Percentiles rank a stretch among this genome's conserved stretches.
Conservation (phyloP, 2,113 vertebrate species). For the Hippocampus comes region DNA sequence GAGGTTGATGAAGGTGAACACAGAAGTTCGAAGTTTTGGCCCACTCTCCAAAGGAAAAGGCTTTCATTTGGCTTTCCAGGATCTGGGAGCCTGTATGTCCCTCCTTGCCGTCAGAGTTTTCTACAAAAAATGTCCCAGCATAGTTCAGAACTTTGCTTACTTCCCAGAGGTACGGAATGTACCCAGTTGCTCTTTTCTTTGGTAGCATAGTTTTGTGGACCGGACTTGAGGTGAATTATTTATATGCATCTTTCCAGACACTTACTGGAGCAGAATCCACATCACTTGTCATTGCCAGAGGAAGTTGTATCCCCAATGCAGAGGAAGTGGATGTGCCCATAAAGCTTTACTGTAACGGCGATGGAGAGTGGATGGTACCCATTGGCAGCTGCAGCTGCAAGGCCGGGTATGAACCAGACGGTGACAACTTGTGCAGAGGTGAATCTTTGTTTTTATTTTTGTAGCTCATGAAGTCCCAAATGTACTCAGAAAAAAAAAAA, state of each 20-base stretch:
- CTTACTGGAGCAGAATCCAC: conserved; percentile 97
- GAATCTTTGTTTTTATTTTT: conserved; percentile 47
- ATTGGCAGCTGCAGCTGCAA: conserved; percentile 96
- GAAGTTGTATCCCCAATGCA: conserved; percentile 87
- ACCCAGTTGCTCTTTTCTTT: background rate
- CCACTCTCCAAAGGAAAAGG: conserved; percentile 86
- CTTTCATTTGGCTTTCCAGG: conserved; percentile 97
- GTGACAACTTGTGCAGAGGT: conserved; percentile 89
- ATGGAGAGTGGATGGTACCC: conserved; percentile 98
- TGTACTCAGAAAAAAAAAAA: conserved; percentile 9
- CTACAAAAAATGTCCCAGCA: conserved; percentile 94
- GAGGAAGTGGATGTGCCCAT: conserved; percentile 96
- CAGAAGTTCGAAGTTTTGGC: conserved; percentile 93
- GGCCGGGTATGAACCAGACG: conserved; percentile 89
- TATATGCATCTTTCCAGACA: conserved; percentile 63
- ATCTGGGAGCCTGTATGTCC: conserved; percentile 96
- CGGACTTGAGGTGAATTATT: background rate
- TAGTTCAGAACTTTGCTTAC: conserved; percentile 93
- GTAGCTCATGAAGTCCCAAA: conserved; percentile 8
- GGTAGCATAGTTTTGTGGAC: background rate
- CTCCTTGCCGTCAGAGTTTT: conserved; percentile 94
- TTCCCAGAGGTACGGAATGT: conserved; percentile 79
- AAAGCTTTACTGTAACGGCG: conserved; percentile 96
- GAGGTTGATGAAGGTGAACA: conserved; percentile 97
- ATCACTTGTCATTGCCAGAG: conserved; percentile 90